A percentile compares a stretch with the other conserved stretches of the same genome.
Conservation (phyloP, 1,140 invertebrate genomes). For the Drosophila bocki region DNA sequence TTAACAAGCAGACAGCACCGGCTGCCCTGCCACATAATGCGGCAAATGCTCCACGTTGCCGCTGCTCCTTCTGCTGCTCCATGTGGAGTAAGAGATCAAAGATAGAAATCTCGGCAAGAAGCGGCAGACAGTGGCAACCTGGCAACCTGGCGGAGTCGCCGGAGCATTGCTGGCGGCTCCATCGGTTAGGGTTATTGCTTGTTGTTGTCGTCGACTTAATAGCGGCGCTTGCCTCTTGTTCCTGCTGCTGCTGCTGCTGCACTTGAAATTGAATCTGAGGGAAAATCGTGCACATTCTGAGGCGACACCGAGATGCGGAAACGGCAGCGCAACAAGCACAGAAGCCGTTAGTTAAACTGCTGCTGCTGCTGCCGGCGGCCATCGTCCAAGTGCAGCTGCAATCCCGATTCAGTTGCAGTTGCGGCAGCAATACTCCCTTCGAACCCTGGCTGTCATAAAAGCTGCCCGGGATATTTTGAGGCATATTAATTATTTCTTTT, state of each 20-base stretch:
- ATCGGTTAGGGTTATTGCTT: constrained; percentile 80
- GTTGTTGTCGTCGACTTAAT: constrained; percentile 82
- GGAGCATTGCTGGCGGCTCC: constrained; percentile 55
- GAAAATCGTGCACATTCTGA: constrained; percentile 82
- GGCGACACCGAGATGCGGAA: constrained; percentile 81
- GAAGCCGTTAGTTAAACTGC: constrained; percentile 82
- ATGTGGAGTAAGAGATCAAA: constrained; percentile 83
- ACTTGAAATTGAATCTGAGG: constrained; percentile 82
- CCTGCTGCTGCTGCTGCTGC: constrained; percentile 63
- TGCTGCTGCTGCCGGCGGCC: constrained; percentile 54
- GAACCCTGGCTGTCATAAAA: constrained; percentile 80
- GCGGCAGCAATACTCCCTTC: constrained; percentile 36
- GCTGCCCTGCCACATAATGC: constrained; percentile 55
- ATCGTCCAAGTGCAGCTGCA: constrained; percentile 70
- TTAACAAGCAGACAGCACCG: constrained; percentile 78
- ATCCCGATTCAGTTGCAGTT: constrained; percentile 49
- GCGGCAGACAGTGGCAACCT: constrained; percentile 79
- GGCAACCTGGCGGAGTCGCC: constrained; percentile 58
- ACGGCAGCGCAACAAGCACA: constrained; percentile 82
- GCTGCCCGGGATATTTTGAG: constrained; percentile 73
- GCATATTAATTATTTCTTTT: constrained; percentile 82
- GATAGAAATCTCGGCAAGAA: constrained; percentile 82
- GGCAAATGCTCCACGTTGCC: constrained; percentile 41
- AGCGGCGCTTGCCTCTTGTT: constrained; percentile 75
- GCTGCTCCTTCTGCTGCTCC: constrained; percentile 46